These are phyloP conservation scores for Hippocampus abdominalis DNA, from an alignment of 2,113 vertebrate species.

Conservation along the genomic window DNA sequence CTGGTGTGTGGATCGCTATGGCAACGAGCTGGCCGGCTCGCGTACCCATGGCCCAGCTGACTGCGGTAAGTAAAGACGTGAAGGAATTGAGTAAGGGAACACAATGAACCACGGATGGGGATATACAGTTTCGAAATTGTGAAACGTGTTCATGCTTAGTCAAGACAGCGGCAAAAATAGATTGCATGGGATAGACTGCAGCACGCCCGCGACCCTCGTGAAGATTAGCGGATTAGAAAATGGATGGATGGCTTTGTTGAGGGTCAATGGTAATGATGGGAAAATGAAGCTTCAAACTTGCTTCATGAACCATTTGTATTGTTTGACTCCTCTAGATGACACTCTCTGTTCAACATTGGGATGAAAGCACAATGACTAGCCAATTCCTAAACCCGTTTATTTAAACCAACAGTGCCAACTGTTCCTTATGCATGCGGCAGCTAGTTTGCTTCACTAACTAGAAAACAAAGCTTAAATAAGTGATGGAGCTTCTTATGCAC, in stretches of 20 bases:
- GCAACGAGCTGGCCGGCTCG: constrained; percentile 87
- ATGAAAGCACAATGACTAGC: too few relatives aligned
- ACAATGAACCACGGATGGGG: background rate
- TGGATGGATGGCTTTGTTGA: background rate
- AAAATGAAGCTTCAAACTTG: too few relatives aligned
- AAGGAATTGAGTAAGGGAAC: background rate
- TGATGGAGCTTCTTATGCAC: background rate
- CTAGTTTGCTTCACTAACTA: background rate
- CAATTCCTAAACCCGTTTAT: too few relatives aligned
- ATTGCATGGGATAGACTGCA: background rate
- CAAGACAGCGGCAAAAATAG: background rate
- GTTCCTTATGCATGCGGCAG: background rate
- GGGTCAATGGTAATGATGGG: too few relatives aligned
- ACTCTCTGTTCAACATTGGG: too few relatives aligned
- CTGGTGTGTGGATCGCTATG: constrained; percentile 97
- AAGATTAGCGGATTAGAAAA: too few relatives aligned
- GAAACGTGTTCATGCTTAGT: background rate
- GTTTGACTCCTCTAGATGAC: too few relatives aligned
- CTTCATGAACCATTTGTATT: too few relatives aligned
- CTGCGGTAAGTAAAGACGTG: constrained; percentile 78
- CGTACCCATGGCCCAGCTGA: constrained; percentile 78
- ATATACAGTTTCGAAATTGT: background rate
- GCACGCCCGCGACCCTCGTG: too few relatives aligned
- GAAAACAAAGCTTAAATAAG: background rate
- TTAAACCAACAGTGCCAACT: background rate